A percentile compares a stretch with the other conserved stretches of the same genome.
Evolutionary conservation across 1,140 invertebrate species (phyloP).

Genomic region (Drosophila ercepeae): DNA sequence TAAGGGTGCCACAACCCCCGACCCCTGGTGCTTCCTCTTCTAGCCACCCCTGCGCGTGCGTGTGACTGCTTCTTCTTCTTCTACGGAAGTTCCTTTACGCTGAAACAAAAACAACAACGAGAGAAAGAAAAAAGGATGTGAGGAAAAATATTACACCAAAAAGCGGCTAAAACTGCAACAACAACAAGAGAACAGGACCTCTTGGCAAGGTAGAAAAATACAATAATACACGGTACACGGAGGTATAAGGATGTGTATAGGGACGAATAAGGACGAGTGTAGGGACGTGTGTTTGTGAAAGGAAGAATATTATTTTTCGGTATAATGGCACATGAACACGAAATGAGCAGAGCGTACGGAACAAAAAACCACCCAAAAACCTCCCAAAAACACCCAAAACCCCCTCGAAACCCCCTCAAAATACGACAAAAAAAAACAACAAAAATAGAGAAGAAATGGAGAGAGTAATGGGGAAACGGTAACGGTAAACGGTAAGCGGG

Average conservation of each 20-base stretch:
- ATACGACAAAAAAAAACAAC: no score
- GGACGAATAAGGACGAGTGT: not conserved
- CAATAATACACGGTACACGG: conserved; percentile 10
- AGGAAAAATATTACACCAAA: conserved; percentile 57
- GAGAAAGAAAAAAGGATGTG: conserved; percentile 15
- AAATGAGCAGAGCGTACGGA: conserved; percentile 64
- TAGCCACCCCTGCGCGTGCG: conserved; percentile 72
- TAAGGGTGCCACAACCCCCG: conserved; percentile 53
- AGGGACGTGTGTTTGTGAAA: not conserved
- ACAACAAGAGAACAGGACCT: conserved; percentile 1
- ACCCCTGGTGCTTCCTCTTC: not conserved
- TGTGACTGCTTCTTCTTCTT: conserved; percentile 49
- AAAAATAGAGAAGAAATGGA: not conserved
- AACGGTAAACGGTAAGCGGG: conserved; percentile 7
- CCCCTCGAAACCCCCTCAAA: not conserved
- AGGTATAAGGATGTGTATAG: not conserved
- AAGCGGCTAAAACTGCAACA: conserved; percentile 62
- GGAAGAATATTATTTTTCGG: conserved; percentile 77
- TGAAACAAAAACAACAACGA: conserved; percentile 22
- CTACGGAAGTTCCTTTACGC: conserved; percentile 56
- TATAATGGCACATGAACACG: conserved; percentile 81
- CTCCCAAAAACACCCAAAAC: not conserved
- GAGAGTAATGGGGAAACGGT: conserved; percentile 18
- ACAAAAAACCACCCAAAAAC: not conserved
- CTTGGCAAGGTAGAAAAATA: conserved; percentile 36